Conservation (phyloP, 2,113 vertebrate species). For the Vimba vimba region DNA sequence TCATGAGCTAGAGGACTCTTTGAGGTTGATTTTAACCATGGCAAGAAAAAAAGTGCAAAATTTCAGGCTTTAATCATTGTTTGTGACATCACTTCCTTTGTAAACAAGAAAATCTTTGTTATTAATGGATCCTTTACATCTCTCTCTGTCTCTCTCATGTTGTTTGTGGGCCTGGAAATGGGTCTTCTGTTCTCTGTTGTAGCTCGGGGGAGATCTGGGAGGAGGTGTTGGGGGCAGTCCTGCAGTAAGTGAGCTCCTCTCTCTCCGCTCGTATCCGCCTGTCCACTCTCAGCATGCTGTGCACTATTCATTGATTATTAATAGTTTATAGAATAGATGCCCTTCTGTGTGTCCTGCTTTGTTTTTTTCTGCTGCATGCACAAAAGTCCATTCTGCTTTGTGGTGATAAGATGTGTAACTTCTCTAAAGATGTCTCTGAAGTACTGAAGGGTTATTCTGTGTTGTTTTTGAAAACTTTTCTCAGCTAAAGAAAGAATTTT, state of each 20-base stretch:
- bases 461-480: neutral
- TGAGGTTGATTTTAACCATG: neutral
- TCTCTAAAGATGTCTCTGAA: neutral
- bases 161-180: constrained; percentile 60
- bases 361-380: constrained; percentile 2
- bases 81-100: constrained; percentile 14
- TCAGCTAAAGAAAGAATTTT: too few relatives aligned
- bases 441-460: neutral
- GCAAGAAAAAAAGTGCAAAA: neutral
- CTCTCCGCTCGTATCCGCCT: constrained; percentile 59
- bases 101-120: constrained; percentile 15
- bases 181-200: constrained; percentile 73
- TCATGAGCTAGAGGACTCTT: neutral
- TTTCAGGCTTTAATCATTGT: neutral
- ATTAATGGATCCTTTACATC: constrained; percentile 71
- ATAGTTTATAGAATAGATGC: neutral
- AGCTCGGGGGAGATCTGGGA: constrained; percentile 99
- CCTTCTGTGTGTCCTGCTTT: neutral
- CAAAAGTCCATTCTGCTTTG: neutral
- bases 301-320: neutral
- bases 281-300: constrained; percentile 29
- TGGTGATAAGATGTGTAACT: neutral
- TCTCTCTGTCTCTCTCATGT: constrained; percentile 36
- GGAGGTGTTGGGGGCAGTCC: constrained; percentile 99
- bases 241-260: constrained; percentile 91